Conservation (phyloP, 92 coral and sea anemone genomes). For the Parazoanthus swiftii region DNA sequence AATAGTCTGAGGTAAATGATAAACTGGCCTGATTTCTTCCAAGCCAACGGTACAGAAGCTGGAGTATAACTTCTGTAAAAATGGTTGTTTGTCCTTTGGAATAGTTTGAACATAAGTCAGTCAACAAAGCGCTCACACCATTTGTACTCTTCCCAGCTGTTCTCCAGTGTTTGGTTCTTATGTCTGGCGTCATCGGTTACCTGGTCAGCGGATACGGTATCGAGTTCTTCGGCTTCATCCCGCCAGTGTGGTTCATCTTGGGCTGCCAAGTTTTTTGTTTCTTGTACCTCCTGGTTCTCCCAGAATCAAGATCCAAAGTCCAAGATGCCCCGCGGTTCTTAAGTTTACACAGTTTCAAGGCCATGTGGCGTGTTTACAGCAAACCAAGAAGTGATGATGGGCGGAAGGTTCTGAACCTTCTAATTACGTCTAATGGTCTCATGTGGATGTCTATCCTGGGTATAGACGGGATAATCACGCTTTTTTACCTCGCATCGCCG, state of each 20-base stretch:
- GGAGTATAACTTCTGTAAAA: no score
- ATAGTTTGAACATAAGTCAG: no score
- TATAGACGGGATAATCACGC: slow-evolving; percentile 33
- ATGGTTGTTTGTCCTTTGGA: no score
- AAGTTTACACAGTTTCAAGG: slow-evolving; percentile 55
- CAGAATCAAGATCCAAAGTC: slow-evolving; percentile 55
- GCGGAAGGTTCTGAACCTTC: slow-evolving; percentile 41
- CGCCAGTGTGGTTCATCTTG: slow-evolving; percentile 54
- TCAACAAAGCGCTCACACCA: no score
- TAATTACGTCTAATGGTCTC: slow-evolving; percentile 34
- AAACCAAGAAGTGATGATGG: background rate
- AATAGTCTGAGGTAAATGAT: no score
- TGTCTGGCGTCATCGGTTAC: slow-evolving; percentile 32
- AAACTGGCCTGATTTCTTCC: no score
- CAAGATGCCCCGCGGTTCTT: slow-evolving; percentile 48
- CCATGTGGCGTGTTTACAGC: slow-evolving; percentile 46
- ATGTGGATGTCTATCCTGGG: slow-evolving; percentile 33
- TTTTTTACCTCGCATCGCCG: slow-evolving; percentile 54
- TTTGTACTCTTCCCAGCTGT: no score
- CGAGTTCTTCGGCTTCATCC: slow-evolving; percentile 58
- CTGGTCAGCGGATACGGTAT: slow-evolving; percentile 61
- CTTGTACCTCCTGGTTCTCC: slow-evolving; percentile 58
- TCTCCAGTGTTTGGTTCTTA: no score
- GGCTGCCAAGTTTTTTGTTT: slow-evolving; percentile 39
- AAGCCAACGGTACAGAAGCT: no score